These are phyloP conservation scores for Drosophila buzzatii DNA, from an alignment of 2,888 invertebrate genomes.

Conservation along the genomic window DNA sequence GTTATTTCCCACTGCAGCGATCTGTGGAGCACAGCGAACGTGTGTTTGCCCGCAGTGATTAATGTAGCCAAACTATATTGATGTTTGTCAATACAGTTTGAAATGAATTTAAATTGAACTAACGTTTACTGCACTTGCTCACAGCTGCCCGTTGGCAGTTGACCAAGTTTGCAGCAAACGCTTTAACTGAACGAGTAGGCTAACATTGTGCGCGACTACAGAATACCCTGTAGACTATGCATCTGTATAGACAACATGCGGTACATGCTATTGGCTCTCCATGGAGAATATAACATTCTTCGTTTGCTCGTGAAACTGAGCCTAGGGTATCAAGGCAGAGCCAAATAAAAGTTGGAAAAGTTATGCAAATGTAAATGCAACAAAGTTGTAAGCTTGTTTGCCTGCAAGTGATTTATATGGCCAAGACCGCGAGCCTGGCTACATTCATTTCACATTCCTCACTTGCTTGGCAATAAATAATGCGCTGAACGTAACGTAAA, in stretches of 20 bases:
- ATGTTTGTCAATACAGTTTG: slow-evolving; percentile 46
- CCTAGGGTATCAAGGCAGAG: neutral
- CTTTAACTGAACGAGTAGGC: slow-evolving; percentile 47
- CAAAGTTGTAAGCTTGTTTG: slow-evolving; percentile 71
- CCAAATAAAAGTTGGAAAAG: slow-evolving; percentile 43
- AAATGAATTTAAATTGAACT: slow-evolving; percentile 55
- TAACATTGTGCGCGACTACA: neutral
- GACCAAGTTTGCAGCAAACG: slow-evolving; percentile 42
- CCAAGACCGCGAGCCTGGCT: slow-evolving; percentile 56
- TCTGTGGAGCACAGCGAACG: neutral
- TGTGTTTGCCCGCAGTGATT: slow-evolving; percentile 50
- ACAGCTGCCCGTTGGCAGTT: slow-evolving; percentile 60
- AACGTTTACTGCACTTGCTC: slow-evolving; percentile 47
- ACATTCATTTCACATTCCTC: slow-evolving; percentile 40
- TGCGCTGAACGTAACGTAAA: slow-evolving; percentile 28
- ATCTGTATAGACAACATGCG: too few species aligned
- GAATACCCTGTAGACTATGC: neutral
- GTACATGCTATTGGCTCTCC: too few species aligned
- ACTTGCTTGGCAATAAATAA: slow-evolving; percentile 56
- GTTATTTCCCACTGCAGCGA: neutral
- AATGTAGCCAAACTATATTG: slow-evolving; percentile 52
- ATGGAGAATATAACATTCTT: neutral
- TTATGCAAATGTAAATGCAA: slow-evolving; percentile 77
- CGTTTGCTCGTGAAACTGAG: neutral
- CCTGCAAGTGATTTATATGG: slow-evolving; percentile 73